These are phyloP conservation scores for Nycteola revayana DNA, from an alignment of 2,888 invertebrate species.

Conservation along the genomic window DNA sequence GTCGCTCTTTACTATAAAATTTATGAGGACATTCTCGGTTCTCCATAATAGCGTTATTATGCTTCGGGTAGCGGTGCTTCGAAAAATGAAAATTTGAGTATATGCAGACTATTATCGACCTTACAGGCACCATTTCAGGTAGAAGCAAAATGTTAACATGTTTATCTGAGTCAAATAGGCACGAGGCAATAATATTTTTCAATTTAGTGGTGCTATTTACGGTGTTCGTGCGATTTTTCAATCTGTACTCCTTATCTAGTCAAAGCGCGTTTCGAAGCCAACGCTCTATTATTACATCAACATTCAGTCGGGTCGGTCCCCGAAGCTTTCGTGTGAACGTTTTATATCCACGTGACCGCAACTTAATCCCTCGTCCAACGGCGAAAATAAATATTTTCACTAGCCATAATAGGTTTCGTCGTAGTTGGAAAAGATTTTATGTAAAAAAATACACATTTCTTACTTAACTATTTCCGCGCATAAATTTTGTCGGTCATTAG, in stretches of 20 bases:
- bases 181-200: too few species aligned
- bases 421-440: too few species aligned
- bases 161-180: not conserved
- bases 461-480: conserved; percentile 3
- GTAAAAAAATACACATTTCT: conserved; percentile 9
- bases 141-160: conserved; percentile 28
- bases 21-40: conserved; percentile 45
- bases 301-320: conserved; percentile 10
- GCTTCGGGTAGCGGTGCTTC: conserved; percentile 32
- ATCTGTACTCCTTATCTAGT: conserved; percentile 15
- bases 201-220: too few species aligned
- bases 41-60: conserved; percentile 49
- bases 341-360: conserved; percentile 33
- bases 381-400: conserved; percentile 33
- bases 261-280: conserved; percentile 13
- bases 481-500: conserved; percentile 3
- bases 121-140: conserved; percentile 28
- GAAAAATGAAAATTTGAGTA: conserved; percentile 45
- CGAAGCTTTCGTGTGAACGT: conserved; percentile 34
- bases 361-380: conserved; percentile 28
- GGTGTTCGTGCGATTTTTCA: too few species aligned
- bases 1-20: conserved; percentile 45
- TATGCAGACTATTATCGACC: conserved; percentile 17
- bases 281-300: too few species aligned
- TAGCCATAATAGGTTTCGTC: conserved; percentile 17